Evolutionary conservation across 2,888 invertebrate species (phyloP), one percentile per base, ranked within the genome.

Genomic region (Esperia sulphurella): DNA sequence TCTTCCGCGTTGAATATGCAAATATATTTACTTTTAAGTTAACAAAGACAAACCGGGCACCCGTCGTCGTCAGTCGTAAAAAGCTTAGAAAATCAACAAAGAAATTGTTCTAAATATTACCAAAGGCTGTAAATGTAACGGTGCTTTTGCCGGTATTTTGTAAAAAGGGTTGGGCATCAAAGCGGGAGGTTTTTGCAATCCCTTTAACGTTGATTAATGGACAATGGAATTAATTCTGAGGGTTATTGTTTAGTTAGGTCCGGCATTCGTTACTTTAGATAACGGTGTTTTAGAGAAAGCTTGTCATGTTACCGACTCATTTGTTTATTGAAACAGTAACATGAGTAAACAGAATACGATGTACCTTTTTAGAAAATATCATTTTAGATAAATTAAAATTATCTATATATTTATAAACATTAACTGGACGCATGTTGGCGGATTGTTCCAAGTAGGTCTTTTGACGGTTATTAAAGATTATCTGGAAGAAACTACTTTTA

Each of bases 91-190:
- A 75, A 75, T 52, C 63, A 52, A 79, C 81, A 80, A 81, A 71
- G 70, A 62, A 59, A 69, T 73, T 71, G 85, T 82, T 81, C 75
- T 63, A 85, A 78, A 84, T 84, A 78, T 76, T 67, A 60, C 67
- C 64, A 43, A n/a, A 42, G 61, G 54, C 21, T 5, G 21, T 33
- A 33, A 33, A 8, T 33, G 51, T 75, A 86, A 85, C 85, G 82
- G 86, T 71, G 74, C 63, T 50, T 53, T 49, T 43, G 55, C 51
- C 51, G 51, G 66, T 21, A 21, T 21, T 21, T 21, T 1, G 75
- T 82, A 85, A 85, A 86, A 86, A 83, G 84, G 83, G 84, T 84
- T 83, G 59, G 49, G 14, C 63, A 63, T 68, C 68, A 72, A 75
- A 67, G 68, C 50, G 63, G 57, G 59, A 51, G 64, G 67, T 79